Evolutionary conservation across 2,797 vertebrate species (phyloP), one percentile per base, ranked within the genome.

Genomic region (Loris lydekkerianus): DNA sequence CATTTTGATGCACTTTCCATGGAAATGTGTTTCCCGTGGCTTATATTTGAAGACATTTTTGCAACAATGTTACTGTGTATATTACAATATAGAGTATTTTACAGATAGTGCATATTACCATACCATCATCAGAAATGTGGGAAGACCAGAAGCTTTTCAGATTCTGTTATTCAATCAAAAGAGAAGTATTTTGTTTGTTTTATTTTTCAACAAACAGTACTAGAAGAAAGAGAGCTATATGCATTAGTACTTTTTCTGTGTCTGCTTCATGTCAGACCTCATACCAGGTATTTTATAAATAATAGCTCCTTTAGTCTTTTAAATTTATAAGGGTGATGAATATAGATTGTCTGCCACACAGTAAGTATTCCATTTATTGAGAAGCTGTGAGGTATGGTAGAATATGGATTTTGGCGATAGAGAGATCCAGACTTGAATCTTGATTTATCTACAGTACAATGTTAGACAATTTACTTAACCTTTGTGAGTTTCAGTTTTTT

Each of bases 281-380:
- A 61, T 61, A 58, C 31, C 21, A 70, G 40, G 14, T 0, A 15
- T 69, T 78, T 49, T 69, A 53, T 61, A 72, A 88, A 25, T 58
- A 65, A 40, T 58, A 43, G 15, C 10, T 69, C 63, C 34, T 91
- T 95, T 81, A 87, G 76, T 88, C 60, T 63, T 81, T 14, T 10
- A 67, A 43, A 11, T 46, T 87, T 60, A 37, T 78, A 67, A 82
- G 18, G 25, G 20, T 80, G n/a, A 61, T 85, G 40, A 83, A 43
- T 91, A 10, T 56, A 93, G 56, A 78, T 84, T 88, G 13, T 10
- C 34, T 81, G 9, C 17, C 21, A 91, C 15, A 40, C n/a, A 53
- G 34, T 49, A 72, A 61, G 11, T 88, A 75, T 81, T 96, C 23
- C 25, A 69, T 81, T 78, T 61, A 76, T 31, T 94, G 81, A 65